Evolutionary conservation across 2,888 invertebrate species (phyloP).

Genomic region (Cosmia trapezina): DNA sequence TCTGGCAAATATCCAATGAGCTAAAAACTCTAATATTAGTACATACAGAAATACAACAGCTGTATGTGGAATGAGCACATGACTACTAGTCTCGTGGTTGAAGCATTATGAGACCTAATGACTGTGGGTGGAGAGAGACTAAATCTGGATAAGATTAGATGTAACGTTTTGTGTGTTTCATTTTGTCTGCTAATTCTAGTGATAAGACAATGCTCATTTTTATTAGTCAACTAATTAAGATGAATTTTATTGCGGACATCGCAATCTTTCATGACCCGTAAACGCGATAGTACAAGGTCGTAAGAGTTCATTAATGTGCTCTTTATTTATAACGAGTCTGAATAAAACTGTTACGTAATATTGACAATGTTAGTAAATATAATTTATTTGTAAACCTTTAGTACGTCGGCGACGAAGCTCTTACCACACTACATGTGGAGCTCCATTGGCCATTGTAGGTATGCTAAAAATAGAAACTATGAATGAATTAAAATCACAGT

Average conservation of each 20-base stretch:
- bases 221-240: slow-evolving; percentile 38
- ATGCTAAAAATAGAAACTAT: not conserved
- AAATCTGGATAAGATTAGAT: slow-evolving; percentile 48
- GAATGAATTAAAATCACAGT: not conserved
- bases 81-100: slow-evolving; percentile 78
- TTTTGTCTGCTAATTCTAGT: slow-evolving; percentile 13
- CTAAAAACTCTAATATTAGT: slow-evolving; percentile 89
- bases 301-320: slow-evolving; percentile 43
- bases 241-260: slow-evolving; percentile 12
- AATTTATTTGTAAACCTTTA: slow-evolving; percentile 26
- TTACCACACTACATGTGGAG: not conserved
- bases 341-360: slow-evolving; percentile 39
- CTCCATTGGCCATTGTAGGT: not conserved
- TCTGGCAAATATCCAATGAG: slow-evolving; percentile 85
- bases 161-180: slow-evolving; percentile 11
- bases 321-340: slow-evolving; percentile 39
- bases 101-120: slow-evolving; percentile 66
- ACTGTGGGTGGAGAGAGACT: slow-evolving; percentile 54
- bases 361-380: slow-evolving; percentile 26
- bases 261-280: slow-evolving; percentile 23
- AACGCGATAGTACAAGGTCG: slow-evolving; percentile 50
- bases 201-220: slow-evolving; percentile 33
- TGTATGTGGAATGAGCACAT: slow-evolving; percentile 86
- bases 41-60: slow-evolving; percentile 84
- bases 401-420: not conserved